Evolutionary conservation across 2,113 vertebrate species (phyloP), one percentile per base, ranked within the genome.

Genomic region (Muntiacus muntjak): DNA sequence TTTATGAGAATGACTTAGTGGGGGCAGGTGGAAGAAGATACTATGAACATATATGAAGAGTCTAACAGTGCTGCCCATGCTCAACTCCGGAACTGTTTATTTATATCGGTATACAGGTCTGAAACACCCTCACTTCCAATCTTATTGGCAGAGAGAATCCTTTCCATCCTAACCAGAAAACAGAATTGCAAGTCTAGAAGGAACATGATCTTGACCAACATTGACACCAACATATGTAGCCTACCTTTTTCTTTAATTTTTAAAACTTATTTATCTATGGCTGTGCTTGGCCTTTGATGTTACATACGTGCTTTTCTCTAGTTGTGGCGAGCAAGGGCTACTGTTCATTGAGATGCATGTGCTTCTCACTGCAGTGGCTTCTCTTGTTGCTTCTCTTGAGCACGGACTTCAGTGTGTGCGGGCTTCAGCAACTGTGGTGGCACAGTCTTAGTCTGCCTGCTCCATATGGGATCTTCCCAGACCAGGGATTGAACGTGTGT

Each of bases 111-210:
- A 94, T 11, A 84, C 1, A 40, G 58, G 60, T 58, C 89, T 88
- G 82, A 92, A 82, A 96, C 40, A 58, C 54, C 25, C 15, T 78
- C 26, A 83, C 21, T 55, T 64, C 36, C 47, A 88, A 8, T 26
- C 23, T 78, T 60, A 86, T 2, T 7, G 4, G 57, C 7, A 76
- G 40, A 50, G 2, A 81, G 7, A 60, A 93, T 28, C 50, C 50
- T 74, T 82, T 71, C 67, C 55, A 93, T 86, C 36, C 36, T 84
- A 95, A 82, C 47, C 58, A 87, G 84, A 92, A 90, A 94, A 89
- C 11, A n/a, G 57, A 50, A 54, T 11, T 93, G 6, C 33, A 89
- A 50, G n/a, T 79, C 78, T 84, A 92, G 23, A 93, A 97, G 57
- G 23, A 97, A 91, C 3, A 86, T 0, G 16, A 87, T 60, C 60